Evolutionary conservation across 2,113 vertebrate species (phyloP).

Genomic region (Leucoraja erinaceus): DNA sequence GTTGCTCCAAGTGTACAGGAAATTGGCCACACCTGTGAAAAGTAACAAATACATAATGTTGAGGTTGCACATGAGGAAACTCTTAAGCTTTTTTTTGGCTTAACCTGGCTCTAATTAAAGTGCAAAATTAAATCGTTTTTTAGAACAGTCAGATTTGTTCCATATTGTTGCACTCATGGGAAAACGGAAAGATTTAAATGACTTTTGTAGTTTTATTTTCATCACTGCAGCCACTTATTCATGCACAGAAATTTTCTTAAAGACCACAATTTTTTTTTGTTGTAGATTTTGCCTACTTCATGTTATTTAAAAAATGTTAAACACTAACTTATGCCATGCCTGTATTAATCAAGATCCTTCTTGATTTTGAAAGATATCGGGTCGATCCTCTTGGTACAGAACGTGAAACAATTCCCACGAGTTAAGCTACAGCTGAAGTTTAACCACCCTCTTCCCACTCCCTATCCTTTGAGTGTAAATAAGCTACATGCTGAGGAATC

Average conservation of each 20-base stretch:
- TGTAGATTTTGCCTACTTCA: constrained; percentile 18
- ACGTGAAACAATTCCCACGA: constrained; percentile 16
- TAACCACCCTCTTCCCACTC: neutral
- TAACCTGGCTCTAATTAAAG: neutral
- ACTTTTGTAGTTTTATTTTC: neutral
- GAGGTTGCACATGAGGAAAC: constrained; percentile 35
- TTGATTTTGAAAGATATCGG: neutral
- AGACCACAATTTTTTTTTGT: neutral
- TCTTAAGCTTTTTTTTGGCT: constrained; percentile 44
- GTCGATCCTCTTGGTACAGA: neutral
- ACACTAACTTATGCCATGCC: constrained; percentile 27
- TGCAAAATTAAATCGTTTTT: neutral
- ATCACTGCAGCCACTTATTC: constrained; percentile 28
- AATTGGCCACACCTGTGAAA: constrained; percentile 84
- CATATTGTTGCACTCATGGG: neutral
- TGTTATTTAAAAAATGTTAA: constrained; percentile 33
- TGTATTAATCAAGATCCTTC: constrained; percentile 24
- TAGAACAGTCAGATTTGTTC: neutral
- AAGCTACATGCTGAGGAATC: constrained; percentile 16
- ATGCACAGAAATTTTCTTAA: neutral
- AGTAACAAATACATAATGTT: constrained; percentile 6
- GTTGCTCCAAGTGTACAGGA: constrained; percentile 88
- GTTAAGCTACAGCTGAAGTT: constrained; percentile 24
- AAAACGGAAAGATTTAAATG: neutral
- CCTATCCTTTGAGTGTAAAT: neutral